Percentiles rank a stretch among this genome's conserved stretches.
phyloP scores from a whole-genome alignment of 92 coral and sea anemone genomes.

The Heteractis magnifica region DNA sequence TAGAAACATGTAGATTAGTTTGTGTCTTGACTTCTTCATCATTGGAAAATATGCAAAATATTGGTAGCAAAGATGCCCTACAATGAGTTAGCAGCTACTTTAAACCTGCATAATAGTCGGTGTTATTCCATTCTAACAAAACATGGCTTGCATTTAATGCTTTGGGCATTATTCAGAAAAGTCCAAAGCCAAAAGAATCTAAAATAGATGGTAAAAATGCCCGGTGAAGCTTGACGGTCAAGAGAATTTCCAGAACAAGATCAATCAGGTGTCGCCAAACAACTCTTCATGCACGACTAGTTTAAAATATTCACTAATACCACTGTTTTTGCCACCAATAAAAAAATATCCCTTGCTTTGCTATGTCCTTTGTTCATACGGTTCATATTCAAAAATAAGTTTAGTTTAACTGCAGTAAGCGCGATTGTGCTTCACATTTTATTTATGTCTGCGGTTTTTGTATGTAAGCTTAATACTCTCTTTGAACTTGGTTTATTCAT shows the following conservation, averaged over 20 bases:
- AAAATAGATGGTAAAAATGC: not conserved
- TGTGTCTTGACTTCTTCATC: constrained; percentile 4
- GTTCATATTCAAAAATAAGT: not conserved
- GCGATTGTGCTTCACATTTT: constrained; percentile 1
- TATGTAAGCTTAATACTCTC: not conserved
- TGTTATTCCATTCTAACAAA: not conserved
- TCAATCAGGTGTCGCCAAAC: constrained; percentile 29
- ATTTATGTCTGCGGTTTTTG: not conserved
- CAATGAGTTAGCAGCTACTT: not conserved
- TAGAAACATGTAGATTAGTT: not conserved
- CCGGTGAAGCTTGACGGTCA: not conserved
- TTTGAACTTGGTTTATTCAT: not conserved
- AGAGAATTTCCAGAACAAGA: constrained; percentile 11
- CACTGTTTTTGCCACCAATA: not conserved
- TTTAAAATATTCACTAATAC: constrained; percentile 1
- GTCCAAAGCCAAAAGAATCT: not conserved
- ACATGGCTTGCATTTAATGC: not conserved
- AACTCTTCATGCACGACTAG: not conserved
- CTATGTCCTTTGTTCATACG: not conserved
- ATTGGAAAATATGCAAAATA: constrained; percentile 1
- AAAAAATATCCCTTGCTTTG: not conserved
- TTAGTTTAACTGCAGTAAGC: not conserved
- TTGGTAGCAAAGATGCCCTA: not conserved
- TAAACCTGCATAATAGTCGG: not conserved
- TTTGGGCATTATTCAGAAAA: not conserved